Base-by-base conservation (phyloP, 1,140 invertebrate genomes). In the Meloidogyne chitwoodi region DNA sequence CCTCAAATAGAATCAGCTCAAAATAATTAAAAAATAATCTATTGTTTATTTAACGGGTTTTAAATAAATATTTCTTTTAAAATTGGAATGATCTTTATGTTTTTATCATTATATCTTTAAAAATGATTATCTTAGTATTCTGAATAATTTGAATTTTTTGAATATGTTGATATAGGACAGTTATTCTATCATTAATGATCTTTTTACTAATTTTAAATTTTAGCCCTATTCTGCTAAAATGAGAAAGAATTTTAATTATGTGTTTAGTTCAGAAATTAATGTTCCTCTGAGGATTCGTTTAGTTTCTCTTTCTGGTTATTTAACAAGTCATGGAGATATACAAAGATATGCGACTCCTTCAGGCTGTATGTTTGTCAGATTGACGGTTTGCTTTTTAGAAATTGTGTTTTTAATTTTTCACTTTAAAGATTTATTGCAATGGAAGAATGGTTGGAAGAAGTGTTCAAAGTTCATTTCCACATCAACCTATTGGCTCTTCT, bases 391-490 rank as follows among this genome's bases (percentile, higher is more conserved):
- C 74, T 44, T 34, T 63, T 14, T 63, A 56, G 5, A n/a, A 6
- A 56, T 56, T 56, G n/a, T 56, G 8, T 3, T 3, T 38, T 31
- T 2, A 6, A 31, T 31, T 92, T 92, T 88, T 93, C 10, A 6
- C 95, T 0, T 91, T 93, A 82, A 92, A 96, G 89, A 91, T 98
- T 0, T 93, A 92, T 88, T 92, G 93, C 79, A 91, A 94, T 87
- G 92, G 92, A 68, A 90, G 92, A 78, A 91, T 93, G 0, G 89
- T 98, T 4, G 93, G 93, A 41, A 88, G 96, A 71, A 94, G 95
- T 19, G 92, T 96, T 31, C 91, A 91, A 61, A 97, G 95, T 27
- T 92, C 94, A 2, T 96, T 97, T 84, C 89, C 90, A 93, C 22
- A 73, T 24, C 14, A 41, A 24, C 22, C 61, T 29, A 10, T 34